Evolutionary conservation across 2,797 vertebrate species (phyloP), one percentile per base, ranked within the genome.

Genomic region (Sebastolobus alascanus): DNA sequence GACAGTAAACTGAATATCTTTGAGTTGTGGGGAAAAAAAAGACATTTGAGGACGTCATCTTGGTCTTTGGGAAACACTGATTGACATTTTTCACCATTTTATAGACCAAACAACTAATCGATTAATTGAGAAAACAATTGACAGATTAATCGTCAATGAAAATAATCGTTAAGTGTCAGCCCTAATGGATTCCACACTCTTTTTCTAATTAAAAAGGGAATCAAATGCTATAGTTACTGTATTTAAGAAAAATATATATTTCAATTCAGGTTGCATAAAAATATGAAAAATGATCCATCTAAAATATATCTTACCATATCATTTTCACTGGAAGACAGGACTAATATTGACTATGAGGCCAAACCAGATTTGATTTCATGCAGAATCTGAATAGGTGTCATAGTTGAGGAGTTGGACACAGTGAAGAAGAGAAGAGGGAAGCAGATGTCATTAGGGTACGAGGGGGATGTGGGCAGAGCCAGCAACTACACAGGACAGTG

Each of bases 401-500:
- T 73, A 69, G 79, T 38, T 77, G 67, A 84, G 68, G 76, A 79
- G 77, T 31, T 87, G 78, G 64, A 71, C 63, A 54, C 58, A 67
- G 68, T 68, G 58, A 75, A 80, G 40, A 68, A 11, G 38, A 81
- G 83, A 83, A 54, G 50, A 66, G 65, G 59, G 74, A 83, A 85
- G 84, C 86, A 87, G 85, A 90, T 89, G 82, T 80, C 77, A 84
- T 77, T 83, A 82, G 84, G 54, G 77, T 89, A 55, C 68, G 66
- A 82, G 83, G 84, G 85, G 89, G 87, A 83, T 83, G 85, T 83
- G 77, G 73, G 78, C 79, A 84, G 83, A 90, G 77, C 83, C 84
- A 85, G 81, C 70, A 58, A 69, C 91, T 73, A 88, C 88, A 84
- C 89, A 75, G 91, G 92, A 93, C 88, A 94, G 92, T 87, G 90